phyloP scores from a whole-genome alignment of 2,797 vertebrate species.

The Triplophysa bombifrons region DNA sequence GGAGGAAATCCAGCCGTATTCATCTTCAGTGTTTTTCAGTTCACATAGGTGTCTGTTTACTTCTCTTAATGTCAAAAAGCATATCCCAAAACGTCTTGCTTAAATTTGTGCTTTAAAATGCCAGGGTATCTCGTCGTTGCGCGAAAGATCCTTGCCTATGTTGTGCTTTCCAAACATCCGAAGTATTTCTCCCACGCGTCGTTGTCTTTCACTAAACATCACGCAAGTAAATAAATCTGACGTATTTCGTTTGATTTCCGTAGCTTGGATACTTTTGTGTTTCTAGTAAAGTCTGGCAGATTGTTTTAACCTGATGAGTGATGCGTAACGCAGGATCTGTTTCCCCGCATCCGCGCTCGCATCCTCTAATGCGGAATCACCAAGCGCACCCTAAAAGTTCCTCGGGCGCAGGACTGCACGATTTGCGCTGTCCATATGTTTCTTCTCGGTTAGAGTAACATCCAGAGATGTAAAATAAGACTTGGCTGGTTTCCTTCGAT shows the following conservation, averaged over 20 bases:
- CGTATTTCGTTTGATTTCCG: background rate
- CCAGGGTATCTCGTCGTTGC: slow-evolving; percentile 5
- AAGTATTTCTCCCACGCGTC: slow-evolving; percentile 13
- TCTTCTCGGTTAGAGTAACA: slow-evolving; percentile 3
- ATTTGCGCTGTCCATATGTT: slow-evolving; percentile 5
- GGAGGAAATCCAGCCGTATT: slow-evolving; percentile 7
- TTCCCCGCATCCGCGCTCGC: slow-evolving; percentile 23
- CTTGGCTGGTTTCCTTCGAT: slow-evolving; percentile 9
- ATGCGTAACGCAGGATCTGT: slow-evolving; percentile 11
- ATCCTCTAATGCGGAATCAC: slow-evolving; percentile 42
- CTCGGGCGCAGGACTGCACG: slow-evolving; percentile 23
- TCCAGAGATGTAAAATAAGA: background rate
- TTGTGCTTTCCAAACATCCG: slow-evolving; percentile 21
- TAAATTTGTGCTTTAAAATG: background rate
- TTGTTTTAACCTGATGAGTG: background rate
- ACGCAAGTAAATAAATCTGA: background rate
- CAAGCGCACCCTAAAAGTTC: slow-evolving; percentile 41
- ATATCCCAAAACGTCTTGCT: slow-evolving; percentile 2
- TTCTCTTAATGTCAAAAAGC: slow-evolving; percentile 11
- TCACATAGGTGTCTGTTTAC: slow-evolving; percentile 11
- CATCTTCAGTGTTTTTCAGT: slow-evolving; percentile 20
- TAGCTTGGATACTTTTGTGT: slow-evolving; percentile 24
- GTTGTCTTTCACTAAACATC: background rate
- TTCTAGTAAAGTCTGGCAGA: slow-evolving; percentile 27
- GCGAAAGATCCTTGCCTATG: slow-evolving; percentile 11